A percentile compares a stretch with the other conserved stretches of the same genome.
Evolutionary conservation across 2,888 invertebrate genomes (phyloP).

Genomic region (Scaeva pyrastri): DNA sequence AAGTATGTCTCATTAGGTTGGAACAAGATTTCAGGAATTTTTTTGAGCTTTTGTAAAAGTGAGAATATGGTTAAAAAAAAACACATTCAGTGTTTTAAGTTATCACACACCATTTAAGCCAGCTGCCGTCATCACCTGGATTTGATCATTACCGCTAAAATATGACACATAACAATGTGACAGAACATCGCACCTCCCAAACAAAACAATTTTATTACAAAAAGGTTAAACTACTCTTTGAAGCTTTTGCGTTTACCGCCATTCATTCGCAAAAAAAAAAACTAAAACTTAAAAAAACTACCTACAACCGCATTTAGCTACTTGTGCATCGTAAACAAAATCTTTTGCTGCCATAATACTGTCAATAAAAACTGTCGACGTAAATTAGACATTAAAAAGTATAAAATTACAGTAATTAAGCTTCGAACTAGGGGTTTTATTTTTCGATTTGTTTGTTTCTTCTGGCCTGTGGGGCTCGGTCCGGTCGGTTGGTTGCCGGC

Average conservation of each 20-base stretch:
- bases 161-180: conserved; percentile 1
- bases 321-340: conserved; percentile 47
- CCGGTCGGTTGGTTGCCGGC: conserved; percentile 30
- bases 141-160: not conserved
- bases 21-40: too few species aligned
- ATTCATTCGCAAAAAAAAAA: not conserved
- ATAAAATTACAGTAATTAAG: conserved; percentile 56
- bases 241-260: not conserved
- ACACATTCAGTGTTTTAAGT: not conserved
- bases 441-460: conserved; percentile 17
- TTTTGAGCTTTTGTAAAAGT: not conserved
- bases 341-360: conserved; percentile 47
- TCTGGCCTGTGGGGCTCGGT: not conserved
- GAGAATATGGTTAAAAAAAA: not conserved
- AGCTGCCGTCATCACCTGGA: conserved; percentile 4
- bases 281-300: not conserved
- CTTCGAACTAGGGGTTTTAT: conserved; percentile 28
- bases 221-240: not conserved
- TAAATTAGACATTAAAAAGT: conserved; percentile 54
- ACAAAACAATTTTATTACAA: not conserved
- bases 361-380: conserved; percentile 61
- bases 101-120: not conserved
- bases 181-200: not conserved
- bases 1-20: too few species aligned
- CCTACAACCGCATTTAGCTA: too few species aligned